Conservation (phyloP, 2,113 vertebrate species). For the Tauraco erythrolophus region DNA sequence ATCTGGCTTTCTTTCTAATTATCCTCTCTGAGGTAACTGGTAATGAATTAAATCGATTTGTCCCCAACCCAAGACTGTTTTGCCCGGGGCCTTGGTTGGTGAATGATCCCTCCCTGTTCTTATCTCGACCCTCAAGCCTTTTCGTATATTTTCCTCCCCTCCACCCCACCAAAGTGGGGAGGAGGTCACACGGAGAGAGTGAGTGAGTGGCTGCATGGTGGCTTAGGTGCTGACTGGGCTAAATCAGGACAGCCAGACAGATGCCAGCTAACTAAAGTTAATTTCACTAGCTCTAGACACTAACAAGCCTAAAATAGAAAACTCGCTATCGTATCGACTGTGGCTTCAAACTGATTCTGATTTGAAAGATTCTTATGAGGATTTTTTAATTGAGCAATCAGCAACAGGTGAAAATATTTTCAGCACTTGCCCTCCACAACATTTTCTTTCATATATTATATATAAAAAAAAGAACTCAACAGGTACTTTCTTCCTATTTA, state of each 20-base stretch:
- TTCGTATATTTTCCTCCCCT: too few relatives aligned
- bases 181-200: too few relatives aligned
- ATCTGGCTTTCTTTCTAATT: too few relatives aligned
- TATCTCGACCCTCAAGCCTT: too few relatives aligned
- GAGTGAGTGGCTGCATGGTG: too few relatives aligned
- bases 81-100: too few relatives aligned
- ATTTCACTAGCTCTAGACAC: background rate
- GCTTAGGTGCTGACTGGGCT: too few relatives aligned
- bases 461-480: background rate
- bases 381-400: background rate
- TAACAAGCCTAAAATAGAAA: background rate
- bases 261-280: background rate
- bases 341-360: background rate
- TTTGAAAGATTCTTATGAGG: background rate
- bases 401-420: background rate
- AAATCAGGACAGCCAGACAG: background rate
- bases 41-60: too few relatives aligned
- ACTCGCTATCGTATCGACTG: fast-evolving
- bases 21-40: too few relatives aligned
- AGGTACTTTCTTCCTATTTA: background rate
- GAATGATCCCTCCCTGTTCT: too few relatives aligned
- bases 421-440: background rate
- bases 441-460: fast-evolving
- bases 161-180: too few relatives aligned
- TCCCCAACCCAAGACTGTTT: too few relatives aligned